Evolutionary conservation across 2,113 vertebrate species (phyloP), one percentile per base, ranked within the genome.

Genomic region (Shinisaurus crocodilurus): DNA sequence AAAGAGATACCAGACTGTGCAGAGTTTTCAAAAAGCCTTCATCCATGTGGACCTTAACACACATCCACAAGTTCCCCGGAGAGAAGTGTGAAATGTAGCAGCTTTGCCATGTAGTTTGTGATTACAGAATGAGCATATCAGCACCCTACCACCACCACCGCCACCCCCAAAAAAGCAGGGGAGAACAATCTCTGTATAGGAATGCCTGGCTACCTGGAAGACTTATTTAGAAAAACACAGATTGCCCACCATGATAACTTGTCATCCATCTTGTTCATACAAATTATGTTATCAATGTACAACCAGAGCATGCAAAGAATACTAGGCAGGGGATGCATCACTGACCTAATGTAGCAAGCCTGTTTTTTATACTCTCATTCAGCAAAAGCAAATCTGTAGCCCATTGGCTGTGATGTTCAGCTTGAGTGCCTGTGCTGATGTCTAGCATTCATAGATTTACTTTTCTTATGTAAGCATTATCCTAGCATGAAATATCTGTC

Each of bases 401-500:
- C 93, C 91, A 69, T 95, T 91, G 91, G 92, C 88, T 2, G 9
- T 85, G 93, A 70, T 6, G 12, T 92, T 92, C 90, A 86, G 90
- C 92, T 93, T 91, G 81, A 84, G 89, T 90, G 89, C 60, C n/a
- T n/a, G 90, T 92, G 45, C 57, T 32, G 1, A 90, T 83, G 5
- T 20, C 85, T 88, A 37, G 1, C 0, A 34, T 18, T 82, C 87
- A 2, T 86, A 96, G 96, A 94, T 95, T 96, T 95, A 91, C 94
- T 96, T 89, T 37, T 87, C 93, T 90, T 60, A 57, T 91, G 48
- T 91, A 85, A 95, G 96, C 92, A 63, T 92, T 88, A 79, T 32
- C 87, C 81, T 89, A 94, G 88, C 93, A 88, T 95, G 54, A 94
- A 96, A 95, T 95, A 87, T 89, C 90, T 80, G 87, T 75, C 80